These are phyloP conservation scores for Nephrotoma appendiculata DNA, from an alignment of 2,888 invertebrate genomes.

Conservation along the genomic window DNA sequence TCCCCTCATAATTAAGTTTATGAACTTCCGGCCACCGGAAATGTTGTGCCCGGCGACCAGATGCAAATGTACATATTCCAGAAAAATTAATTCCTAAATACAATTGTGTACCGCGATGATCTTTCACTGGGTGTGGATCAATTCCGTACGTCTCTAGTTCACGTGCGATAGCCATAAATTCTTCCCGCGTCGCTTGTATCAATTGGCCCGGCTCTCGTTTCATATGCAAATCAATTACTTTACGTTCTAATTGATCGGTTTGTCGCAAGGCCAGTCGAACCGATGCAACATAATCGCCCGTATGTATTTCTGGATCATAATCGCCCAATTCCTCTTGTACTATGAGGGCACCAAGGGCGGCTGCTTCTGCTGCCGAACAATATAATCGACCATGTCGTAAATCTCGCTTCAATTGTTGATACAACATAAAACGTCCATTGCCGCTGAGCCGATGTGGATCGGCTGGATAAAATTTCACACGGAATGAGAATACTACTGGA, in stretches of 20 bases:
- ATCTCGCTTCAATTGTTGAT: conserved; percentile 91
- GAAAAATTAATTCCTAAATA: conserved; percentile 92
- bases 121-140: conserved; percentile 96
- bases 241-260: conserved; percentile 79
- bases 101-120: conserved; percentile 80
- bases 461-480: conserved; percentile 95
- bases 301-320: conserved; percentile 75
- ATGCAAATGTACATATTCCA: conserved; percentile 90
- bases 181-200: conserved; percentile 73
- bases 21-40: conserved; percentile 94
- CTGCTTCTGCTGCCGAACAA: conserved; percentile 79
- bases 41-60: conserved; percentile 82
- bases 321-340: conserved; percentile 95
- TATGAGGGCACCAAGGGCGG: conserved; percentile 79
- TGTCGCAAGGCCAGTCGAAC: conserved; percentile 86
- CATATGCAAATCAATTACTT: conserved; percentile 85
- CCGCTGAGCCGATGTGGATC: conserved; percentile 87
- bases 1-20: conserved; percentile 92
- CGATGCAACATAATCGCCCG: conserved; percentile 79
- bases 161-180: conserved; percentile 82
- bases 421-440: conserved; percentile 88
- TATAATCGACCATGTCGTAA: conserved; percentile 87
- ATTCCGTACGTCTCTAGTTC: conserved; percentile 93
- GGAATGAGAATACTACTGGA: conserved; percentile 85
- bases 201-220: conserved; percentile 74